These are phyloP conservation scores for Pagrus major DNA, from an alignment of 2,113 vertebrate genomes.

Conservation along the genomic window DNA sequence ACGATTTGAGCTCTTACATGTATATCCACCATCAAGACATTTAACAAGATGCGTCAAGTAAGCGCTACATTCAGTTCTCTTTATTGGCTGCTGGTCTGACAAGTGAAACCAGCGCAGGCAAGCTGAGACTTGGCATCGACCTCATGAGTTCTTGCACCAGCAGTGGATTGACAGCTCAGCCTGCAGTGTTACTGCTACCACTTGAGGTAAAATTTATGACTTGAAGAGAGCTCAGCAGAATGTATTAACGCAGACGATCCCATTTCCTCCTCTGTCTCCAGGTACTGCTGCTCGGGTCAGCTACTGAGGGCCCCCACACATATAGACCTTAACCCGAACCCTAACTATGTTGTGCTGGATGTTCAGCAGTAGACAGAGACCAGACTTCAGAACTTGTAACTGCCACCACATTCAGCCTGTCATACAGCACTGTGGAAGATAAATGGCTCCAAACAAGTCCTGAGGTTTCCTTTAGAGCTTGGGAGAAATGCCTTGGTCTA, in stretches of 20 bases:
- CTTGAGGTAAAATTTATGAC: slow-evolving; percentile 59
- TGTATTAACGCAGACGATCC: slow-evolving; percentile 55
- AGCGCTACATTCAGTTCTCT: slow-evolving; percentile 43
- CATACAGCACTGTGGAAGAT: background rate
- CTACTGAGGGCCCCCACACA: background rate
- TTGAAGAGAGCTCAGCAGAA: slow-evolving; percentile 51
- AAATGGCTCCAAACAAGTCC: background rate
- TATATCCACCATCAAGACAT: slow-evolving; percentile 31
- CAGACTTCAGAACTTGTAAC: background rate
- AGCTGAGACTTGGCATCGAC: slow-evolving; percentile 58
- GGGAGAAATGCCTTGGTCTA: background rate
- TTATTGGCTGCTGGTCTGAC: slow-evolving; percentile 33
- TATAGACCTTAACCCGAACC: background rate
- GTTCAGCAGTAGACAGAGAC: background rate
- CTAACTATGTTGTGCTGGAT: background rate
- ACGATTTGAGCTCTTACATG: slow-evolving; percentile 19
- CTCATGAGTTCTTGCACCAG: slow-evolving; percentile 38
- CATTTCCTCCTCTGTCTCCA: slow-evolving; percentile 47
- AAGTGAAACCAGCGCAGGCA: slow-evolving; percentile 53
- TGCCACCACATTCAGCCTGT: background rate
- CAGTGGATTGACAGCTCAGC: slow-evolving; percentile 16
- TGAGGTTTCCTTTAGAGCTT: background rate
- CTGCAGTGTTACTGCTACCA: slow-evolving; percentile 45
- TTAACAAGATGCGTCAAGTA: slow-evolving; percentile 43
- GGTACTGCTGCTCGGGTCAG: slow-evolving; percentile 39